These are phyloP conservation scores for Drosophila sp. DNA, from an alignment of 1,140 invertebrate genomes.

Conservation along the genomic window DNA sequence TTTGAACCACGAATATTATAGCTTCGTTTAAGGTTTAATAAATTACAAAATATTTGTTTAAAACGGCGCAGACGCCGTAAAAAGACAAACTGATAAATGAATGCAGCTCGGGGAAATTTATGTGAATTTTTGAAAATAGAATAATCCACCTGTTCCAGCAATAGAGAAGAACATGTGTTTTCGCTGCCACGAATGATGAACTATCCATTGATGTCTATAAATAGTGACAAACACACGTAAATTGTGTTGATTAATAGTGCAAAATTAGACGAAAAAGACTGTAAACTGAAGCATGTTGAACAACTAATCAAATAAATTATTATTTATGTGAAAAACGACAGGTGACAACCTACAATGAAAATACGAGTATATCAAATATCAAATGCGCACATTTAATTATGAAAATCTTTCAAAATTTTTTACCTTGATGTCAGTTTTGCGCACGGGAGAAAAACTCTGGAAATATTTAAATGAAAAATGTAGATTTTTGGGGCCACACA, in stretches of 20 bases:
- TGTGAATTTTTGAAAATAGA: constrained; percentile 46
- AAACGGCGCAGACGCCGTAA: constrained; percentile 28
- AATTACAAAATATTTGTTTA: constrained; percentile 81
- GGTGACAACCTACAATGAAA: constrained; percentile 53
- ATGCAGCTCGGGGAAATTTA: constrained; percentile 57
- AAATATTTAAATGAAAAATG: constrained; percentile 5
- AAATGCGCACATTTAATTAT: constrained; percentile 72
- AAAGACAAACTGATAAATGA: constrained; percentile 78
- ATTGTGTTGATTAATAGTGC: constrained; percentile 75
- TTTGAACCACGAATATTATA: constrained; percentile 61
- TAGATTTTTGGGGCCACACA: constrained; percentile 29
- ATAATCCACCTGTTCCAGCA: constrained; percentile 61
- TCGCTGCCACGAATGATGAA: constrained; percentile 33
- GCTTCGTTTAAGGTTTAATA: constrained; percentile 65
- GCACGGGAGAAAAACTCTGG: too few species aligned
- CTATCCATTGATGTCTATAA: constrained; percentile 57
- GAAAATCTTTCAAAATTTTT: constrained; percentile 42
- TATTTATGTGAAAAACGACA: constrained; percentile 71
- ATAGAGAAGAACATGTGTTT: constrained; percentile 61
- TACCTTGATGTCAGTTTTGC: not conserved
- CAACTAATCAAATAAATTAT: constrained; percentile 67
- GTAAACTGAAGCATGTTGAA: constrained; percentile 61
- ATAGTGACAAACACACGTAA: constrained; percentile 52
- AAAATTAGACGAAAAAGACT: constrained; percentile 74
- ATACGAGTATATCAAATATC: constrained; percentile 60